Evolutionary conservation across 2,888 invertebrate genomes (phyloP), one percentile per base, ranked within the genome.

Genomic region (Tortricodes alternella): DNA sequence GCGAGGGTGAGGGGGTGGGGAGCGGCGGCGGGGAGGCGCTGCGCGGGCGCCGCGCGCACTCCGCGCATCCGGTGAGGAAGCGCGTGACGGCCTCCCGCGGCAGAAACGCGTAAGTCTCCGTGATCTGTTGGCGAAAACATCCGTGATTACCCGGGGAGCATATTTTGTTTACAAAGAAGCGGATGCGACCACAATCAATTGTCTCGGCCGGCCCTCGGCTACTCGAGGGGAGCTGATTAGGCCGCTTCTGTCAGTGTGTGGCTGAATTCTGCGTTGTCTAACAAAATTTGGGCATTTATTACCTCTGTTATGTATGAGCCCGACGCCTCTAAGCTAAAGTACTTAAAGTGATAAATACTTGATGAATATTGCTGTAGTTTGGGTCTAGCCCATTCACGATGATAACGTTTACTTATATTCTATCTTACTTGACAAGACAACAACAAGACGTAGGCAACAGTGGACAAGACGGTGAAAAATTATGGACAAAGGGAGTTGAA

Each of bases 11-110:
- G 1, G 90, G 91, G 0, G 90, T 88, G 1, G 90, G 91, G 0
- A 92, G 83, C 1, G 92, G 91, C 0, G 91, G 87, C 0, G 92
- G 94, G 56, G 94, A 94, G 53, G 90, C 79, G 64, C 94, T 94
- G 79, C 94, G 92, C 71, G 94, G 94, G 74, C 94, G 93, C 76
- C 96, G 94, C 78, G 96, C 96, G 85, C 98, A 98, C 85, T 98
- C 97, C 37, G 96, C 95, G 84, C 98, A 98, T 71, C 97, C 97
- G 84, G 98, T 94, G 58, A 98, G 94, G 91, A 98, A 98, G 71
- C 97, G 95, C 58, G 98, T 98, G 79, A 98, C 98, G 46, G 98
- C 98, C 88, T 98, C 98, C 56, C 98, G 94, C 3, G 98, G 98
- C 70, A 98, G 92, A 80, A 98, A 98, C 46, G 98, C 97, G 92